Evolutionary conservation across 2,113 vertebrate species (phyloP), one percentile per base, ranked within the genome.

Genomic region (Neolamprologus ventralis): DNA sequence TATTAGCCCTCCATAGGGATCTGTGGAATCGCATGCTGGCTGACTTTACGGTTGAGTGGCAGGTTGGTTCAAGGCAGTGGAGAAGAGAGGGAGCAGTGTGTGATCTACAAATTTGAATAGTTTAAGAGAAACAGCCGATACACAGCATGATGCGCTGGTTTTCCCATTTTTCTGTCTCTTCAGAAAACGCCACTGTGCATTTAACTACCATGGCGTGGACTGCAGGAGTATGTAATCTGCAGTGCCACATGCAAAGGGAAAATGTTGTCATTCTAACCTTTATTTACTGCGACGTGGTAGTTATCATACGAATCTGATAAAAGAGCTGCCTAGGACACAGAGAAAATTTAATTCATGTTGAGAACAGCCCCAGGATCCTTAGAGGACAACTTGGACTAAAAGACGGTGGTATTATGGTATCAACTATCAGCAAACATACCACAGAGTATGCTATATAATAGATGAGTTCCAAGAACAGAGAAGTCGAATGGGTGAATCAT

Each of bases 41-140:
- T 92, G 88, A 88, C 93, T 87, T 91, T 90, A 93, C 80, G 78
- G 84, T 90, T 94, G 92, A 94, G 87, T 93, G 94, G 93, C 94
- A 94, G 93, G 88, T 91, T 88, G 92, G 88, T 94, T 92, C 89
- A 88, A 91, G 94, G 91, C 85, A 87, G 85, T 80, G 4, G 73
- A 83, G 82, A 92, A 88, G 51, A 91, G 91, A 89, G 88, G 85
- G 82, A 94, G 85, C 85, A 17, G 45, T 81, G 71, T 89, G 91
- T 81, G 80, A 91, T 85, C 86, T 85, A 89, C 45, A 89, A 91
- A 91, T 93, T 63, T 94, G 88, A 95, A 95, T 94, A 93, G 91
- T 95, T 94, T 86, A 90, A 91, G 86, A 81, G 88, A 87, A 88
- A 92, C 89, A 91, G 71, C 86, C 54, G 81, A 85, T 28, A 83